Base-by-base conservation (phyloP, 2,888 invertebrate genomes). In the Rhingia rostrata region DNA sequence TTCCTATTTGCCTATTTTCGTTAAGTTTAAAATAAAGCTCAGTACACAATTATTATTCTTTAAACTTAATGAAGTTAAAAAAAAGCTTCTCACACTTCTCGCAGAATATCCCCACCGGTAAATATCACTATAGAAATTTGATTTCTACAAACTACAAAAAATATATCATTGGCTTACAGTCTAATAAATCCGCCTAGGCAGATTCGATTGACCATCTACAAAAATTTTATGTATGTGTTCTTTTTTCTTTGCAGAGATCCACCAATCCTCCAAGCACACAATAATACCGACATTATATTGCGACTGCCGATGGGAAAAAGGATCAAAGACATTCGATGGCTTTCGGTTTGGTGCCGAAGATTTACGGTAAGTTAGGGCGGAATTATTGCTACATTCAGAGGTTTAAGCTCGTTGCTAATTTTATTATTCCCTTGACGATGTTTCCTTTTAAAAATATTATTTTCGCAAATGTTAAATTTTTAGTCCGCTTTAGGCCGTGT, bases 341-440 rank as follows among this genome's bases (percentile, higher is more conserved):
- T 98, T 87, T 96, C 97, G 86, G 96, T 98, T 56, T 98, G 97
- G 97, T 97, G 97, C 92, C 93, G 96, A 87, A 93, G 97, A 90
- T 97, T 97, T 91, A 96, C 97, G 88, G 97, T 97, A 91, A 95
- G 95, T 92, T n/a, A 63, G 39, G 30, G 33, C 53, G 43, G 22
- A 22, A 22, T 22, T 22, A 22, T 22, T 22, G 2, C 22, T 22
- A 22, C 2, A 22, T 22, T 22, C 22, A 22, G 22, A 22, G 22
- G 22, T 22, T 2, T 22, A 22, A 22, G 22, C 22, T 22, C 1
- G 22, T 22, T 22, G 22, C 22, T 22, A 2, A 22, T 22, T 22
- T 22, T 2, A 22, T 22, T 22, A 22, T 22, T 22, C 22, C 22
- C 22, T 22, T 22, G 22, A 22, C 22, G 22, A 22, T 22, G 33